Percentiles rank a stretch among this genome's conserved stretches.
Conservation (phyloP, 2,797 vertebrate genomes). For the Channallabes apus region DNA sequence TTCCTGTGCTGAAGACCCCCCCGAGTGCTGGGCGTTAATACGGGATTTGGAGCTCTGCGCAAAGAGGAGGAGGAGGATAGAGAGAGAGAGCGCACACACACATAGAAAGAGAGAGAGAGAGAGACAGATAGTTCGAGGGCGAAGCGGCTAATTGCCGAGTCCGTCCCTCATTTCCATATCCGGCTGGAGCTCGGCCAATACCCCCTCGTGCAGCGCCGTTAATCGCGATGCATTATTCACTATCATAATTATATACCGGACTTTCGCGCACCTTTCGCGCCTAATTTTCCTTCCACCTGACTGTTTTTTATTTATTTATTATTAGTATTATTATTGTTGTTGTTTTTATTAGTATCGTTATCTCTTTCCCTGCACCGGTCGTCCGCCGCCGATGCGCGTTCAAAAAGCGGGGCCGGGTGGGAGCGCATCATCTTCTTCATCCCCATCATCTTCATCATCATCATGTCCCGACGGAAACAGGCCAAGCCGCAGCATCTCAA, state of each 20-base stretch:
- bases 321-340: slow-evolving; percentile 64
- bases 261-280: slow-evolving; percentile 87
- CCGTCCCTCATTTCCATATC: slow-evolving; percentile 95
- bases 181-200: slow-evolving; percentile 96
- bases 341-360: background rate
- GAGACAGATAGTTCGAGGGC: slow-evolving; percentile 82
- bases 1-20: slow-evolving; percentile 68
- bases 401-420: slow-evolving; percentile 82
- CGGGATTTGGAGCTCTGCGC: slow-evolving; percentile 62
- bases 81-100: slow-evolving; percentile 71
- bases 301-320: slow-evolving; percentile 63
- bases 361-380: slow-evolving; percentile 43
- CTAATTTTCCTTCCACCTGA: slow-evolving; percentile 68
- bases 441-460: slow-evolving; percentile 78
- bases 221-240: slow-evolving; percentile 97
- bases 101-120: slow-evolving; percentile 76
- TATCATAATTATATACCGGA: slow-evolving; percentile 92
- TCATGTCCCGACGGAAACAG: slow-evolving; percentile 99
- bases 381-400: slow-evolving; percentile 86
- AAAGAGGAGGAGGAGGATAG: slow-evolving; percentile 60
- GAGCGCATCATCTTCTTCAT: slow-evolving; percentile 66
- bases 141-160: slow-evolving; percentile 91
- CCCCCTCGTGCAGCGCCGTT: slow-evolving; percentile 86
- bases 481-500: slow-evolving; percentile 98
- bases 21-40: slow-evolving; percentile 75